Evolutionary conservation across 2,888 invertebrate species (phyloP).

Genomic region (Plemyria rubiginata): DNA sequence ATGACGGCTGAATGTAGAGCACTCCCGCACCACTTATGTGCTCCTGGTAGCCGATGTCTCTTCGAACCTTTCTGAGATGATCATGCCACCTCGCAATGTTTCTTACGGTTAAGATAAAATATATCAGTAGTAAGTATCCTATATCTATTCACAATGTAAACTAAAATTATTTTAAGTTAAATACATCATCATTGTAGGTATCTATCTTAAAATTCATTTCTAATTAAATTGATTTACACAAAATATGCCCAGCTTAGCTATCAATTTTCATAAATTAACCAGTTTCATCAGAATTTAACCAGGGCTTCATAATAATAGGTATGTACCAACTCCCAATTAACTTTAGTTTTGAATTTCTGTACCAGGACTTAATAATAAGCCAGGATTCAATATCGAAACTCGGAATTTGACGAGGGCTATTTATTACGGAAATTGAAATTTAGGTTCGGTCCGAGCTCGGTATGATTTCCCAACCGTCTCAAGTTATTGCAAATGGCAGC

Average conservation of each 20-base stretch:
- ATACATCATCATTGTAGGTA: too few relatives aligned
- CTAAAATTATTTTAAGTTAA: too few relatives aligned
- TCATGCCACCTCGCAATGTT: background rate
- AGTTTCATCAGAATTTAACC: slow-evolving; percentile 10
- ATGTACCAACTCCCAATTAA: slow-evolving; percentile 17
- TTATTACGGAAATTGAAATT: slow-evolving; percentile 26
- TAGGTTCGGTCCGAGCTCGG: slow-evolving; percentile 1
- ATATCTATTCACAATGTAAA: too few relatives aligned
- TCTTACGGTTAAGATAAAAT: background rate
- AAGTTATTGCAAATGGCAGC: slow-evolving; percentile 26
- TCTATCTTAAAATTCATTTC: too few relatives aligned
- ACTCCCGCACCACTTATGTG: slow-evolving; percentile 39
- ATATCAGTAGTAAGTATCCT: too few relatives aligned
- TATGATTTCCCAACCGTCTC: slow-evolving; percentile 14
- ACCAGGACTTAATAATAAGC: slow-evolving; percentile 22
- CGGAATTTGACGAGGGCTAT: slow-evolving; percentile 20
- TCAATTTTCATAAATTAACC: slow-evolving; percentile 19
- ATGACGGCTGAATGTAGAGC: slow-evolving; percentile 36
- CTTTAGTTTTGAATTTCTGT: slow-evolving; percentile 22
- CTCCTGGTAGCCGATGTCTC: slow-evolving; percentile 40
- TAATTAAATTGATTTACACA: slow-evolving; percentile 3
- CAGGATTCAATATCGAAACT: slow-evolving; percentile 25
- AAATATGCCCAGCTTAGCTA: slow-evolving; percentile 9
- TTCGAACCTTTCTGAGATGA: slow-evolving; percentile 21
- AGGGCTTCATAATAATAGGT: slow-evolving; percentile 10